phyloP scores from a whole-genome alignment of 1,140 invertebrate species.

The Zeugodacus cucurbitae region DNA sequence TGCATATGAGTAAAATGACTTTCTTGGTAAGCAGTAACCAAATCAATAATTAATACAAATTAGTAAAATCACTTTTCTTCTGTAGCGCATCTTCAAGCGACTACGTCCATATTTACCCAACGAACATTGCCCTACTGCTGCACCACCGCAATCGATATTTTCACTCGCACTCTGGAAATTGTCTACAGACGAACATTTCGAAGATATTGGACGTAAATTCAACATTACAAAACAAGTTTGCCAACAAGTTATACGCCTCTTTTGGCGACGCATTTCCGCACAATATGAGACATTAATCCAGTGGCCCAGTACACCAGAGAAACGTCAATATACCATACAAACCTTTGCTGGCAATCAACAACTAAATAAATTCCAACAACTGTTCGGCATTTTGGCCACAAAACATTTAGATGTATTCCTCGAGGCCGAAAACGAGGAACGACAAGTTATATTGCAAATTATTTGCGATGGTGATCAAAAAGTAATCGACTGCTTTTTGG shows the following conservation, averaged over 20 bases:
- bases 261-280: slow-evolving; percentile 61
- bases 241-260: slow-evolving; percentile 56
- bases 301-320: slow-evolving; percentile 59
- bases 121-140: slow-evolving; percentile 41
- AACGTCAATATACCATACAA: slow-evolving; percentile 51
- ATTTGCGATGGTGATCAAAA: slow-evolving; percentile 59
- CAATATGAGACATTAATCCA: slow-evolving; percentile 62
- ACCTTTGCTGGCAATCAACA: slow-evolving; percentile 50
- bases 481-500: slow-evolving; percentile 62
- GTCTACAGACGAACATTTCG: slow-evolving; percentile 62
- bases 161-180: slow-evolving; percentile 61
- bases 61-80: neutral
- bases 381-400: slow-evolving; percentile 56
- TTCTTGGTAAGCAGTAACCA: slow-evolving; percentile 52
- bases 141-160: slow-evolving; percentile 53
- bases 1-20: slow-evolving; percentile 60
- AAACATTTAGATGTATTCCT: slow-evolving; percentile 60
- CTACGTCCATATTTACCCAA: slow-evolving; percentile 47
- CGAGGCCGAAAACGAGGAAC: slow-evolving; percentile 59
- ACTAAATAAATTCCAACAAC: slow-evolving; percentile 51
- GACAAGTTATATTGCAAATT: slow-evolving; percentile 57
- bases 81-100: neutral
- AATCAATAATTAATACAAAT: neutral
- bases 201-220: slow-evolving; percentile 60
- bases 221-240: slow-evolving; percentile 55